phyloP scores from a whole-genome alignment of 2,797 vertebrate species.

The Arctocebus calabarensis region DNA sequence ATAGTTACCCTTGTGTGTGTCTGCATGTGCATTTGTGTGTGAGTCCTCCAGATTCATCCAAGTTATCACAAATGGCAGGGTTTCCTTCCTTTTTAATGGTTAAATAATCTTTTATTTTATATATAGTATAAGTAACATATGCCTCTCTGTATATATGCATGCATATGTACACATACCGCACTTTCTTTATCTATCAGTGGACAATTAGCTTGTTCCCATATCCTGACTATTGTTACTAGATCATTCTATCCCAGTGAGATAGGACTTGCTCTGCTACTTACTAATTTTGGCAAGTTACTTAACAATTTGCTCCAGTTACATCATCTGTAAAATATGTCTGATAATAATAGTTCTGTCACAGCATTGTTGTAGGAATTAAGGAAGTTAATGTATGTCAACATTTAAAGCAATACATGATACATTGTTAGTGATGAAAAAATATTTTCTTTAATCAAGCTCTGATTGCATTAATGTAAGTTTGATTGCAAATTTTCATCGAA shows the following conservation, averaged over 20 bases:
- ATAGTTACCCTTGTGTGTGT: too few relatives aligned
- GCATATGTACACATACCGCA: background rate
- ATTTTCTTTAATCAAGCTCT: background rate
- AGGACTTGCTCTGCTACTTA: background rate
- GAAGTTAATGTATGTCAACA: background rate
- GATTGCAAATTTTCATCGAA: background rate
- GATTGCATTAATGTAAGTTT: background rate
- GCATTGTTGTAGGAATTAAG: background rate
- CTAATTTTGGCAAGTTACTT: background rate
- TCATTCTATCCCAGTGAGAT: background rate
- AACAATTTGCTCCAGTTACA: background rate
- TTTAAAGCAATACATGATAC: background rate
- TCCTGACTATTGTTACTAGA: background rate
- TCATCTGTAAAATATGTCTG: background rate
- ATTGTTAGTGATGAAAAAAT: background rate
- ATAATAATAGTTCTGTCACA: background rate
- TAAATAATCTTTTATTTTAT: background rate
- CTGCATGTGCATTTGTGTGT: too few relatives aligned
- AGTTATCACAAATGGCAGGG: background rate
- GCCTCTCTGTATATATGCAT: background rate
- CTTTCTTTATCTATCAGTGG: background rate
- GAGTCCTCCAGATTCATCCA: background rate
- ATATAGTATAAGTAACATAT: background rate
- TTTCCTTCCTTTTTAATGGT: background rate
- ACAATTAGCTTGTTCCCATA: background rate